These are phyloP conservation scores for Tapirus terrestris DNA, from an alignment of 2,113 vertebrate genomes.

Conservation along the genomic window DNA sequence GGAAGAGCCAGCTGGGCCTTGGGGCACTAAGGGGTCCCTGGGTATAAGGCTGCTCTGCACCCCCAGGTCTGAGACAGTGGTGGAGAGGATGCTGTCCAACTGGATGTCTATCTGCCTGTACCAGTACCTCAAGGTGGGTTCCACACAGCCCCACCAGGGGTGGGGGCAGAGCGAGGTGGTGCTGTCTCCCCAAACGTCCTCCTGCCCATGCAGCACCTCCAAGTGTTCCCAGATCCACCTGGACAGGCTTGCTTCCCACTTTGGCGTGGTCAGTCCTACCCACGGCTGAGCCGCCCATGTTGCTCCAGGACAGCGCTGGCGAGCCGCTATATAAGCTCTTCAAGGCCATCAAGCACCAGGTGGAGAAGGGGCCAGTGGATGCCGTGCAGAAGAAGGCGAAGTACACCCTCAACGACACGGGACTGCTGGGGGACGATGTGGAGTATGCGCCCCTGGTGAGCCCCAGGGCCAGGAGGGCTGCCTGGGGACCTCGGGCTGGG, in stretches of 20 bases:
- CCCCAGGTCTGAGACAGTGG: conserved; percentile 96
- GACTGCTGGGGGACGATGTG: conserved; percentile 96
- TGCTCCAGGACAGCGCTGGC: conserved; percentile 93
- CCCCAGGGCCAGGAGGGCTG: fast-evolving
- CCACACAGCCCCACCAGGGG: fast-evolving
- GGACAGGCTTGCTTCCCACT: background rate
- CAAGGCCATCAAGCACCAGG: conserved; percentile 98
- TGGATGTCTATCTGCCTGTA: conserved; percentile 99
- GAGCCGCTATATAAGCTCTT: conserved; percentile 97
- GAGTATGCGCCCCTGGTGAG: conserved; percentile 95
- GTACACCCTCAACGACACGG: conserved; percentile 97
- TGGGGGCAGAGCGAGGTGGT: background rate
- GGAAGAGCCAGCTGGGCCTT: background rate
- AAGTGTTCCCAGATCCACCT: background rate
- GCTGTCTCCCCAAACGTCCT: fast-evolving
- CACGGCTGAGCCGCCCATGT: fast-evolving
- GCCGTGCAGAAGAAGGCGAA: conserved; percentile 97
- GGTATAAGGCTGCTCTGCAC: background rate
- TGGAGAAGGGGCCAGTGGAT: conserved; percentile 97
- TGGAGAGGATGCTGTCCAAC: conserved; percentile 99
- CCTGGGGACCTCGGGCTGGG: no score
- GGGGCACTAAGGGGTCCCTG: fast-evolving
- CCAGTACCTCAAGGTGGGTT: conserved; percentile 95
- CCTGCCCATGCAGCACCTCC: background rate
- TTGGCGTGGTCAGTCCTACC: fast-evolving